Percentiles rank a stretch among this genome's conserved stretches.
These are phyloP conservation scores for Caenorhabditis briggsae DNA, from an alignment of 1,140 invertebrate genomes.

Conservation along the genomic window DNA sequence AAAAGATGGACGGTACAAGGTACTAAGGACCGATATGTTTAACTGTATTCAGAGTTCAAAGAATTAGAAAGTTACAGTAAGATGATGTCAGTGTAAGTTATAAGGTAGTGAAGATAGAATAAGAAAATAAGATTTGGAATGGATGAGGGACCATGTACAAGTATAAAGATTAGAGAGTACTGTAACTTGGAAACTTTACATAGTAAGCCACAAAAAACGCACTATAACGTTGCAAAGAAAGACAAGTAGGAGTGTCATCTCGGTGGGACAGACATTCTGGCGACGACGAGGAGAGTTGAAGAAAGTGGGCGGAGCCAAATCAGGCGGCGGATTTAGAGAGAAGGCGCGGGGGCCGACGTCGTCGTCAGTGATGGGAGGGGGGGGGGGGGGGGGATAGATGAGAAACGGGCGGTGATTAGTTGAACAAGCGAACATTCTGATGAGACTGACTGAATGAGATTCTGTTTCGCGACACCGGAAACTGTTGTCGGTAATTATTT, in stretches of 20 bases:
- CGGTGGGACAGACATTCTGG: slow-evolving; percentile 50
- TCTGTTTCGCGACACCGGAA: background rate
- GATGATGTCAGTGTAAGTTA: background rate
- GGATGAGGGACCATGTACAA: background rate
- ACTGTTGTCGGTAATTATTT: slow-evolving; percentile 25
- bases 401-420: slow-evolving; percentile 50
- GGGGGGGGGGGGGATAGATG: background rate
- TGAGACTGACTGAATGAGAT: background rate
- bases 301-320: background rate
- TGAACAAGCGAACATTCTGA: slow-evolving; percentile 51
- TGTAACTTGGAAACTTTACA: background rate
- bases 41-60: too few relatives aligned
- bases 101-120: background rate
- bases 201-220: background rate
- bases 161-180: slow-evolving; percentile 15
- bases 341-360: background rate
- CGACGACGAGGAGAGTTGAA: slow-evolving; percentile 18
- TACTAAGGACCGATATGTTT: background rate
- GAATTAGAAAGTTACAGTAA: background rate
- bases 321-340: too few relatives aligned
- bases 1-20: slow-evolving; percentile 21
- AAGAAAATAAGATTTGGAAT: background rate
- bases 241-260: slow-evolving; percentile 16
- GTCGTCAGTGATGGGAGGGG: background rate
- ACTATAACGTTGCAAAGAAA: slow-evolving; percentile 2